phyloP scores from a whole-genome alignment of 2,888 invertebrate species.

The Bimastos eiseni region DNA sequence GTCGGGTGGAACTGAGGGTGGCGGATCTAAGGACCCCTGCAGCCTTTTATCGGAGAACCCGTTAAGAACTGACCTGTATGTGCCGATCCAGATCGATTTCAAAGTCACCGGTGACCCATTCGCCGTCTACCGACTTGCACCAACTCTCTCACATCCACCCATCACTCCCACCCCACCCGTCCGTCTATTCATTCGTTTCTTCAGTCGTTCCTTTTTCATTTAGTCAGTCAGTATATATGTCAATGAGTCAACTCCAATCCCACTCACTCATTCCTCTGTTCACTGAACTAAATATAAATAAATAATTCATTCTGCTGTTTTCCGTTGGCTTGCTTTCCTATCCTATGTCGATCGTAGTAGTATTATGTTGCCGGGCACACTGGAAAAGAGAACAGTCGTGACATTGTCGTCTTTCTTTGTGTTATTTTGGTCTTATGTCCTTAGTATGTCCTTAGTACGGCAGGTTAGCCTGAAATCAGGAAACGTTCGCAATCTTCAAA shows the following conservation, averaged over 20 bases:
- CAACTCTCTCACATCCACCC: neutral
- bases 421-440: too few species aligned
- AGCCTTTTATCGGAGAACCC: neutral
- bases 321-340: neutral
- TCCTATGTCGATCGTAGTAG: too few species aligned
- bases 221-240: neutral
- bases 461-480: too few species aligned
- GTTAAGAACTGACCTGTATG: neutral
- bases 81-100: conserved; percentile 13
- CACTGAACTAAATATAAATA: too few species aligned
- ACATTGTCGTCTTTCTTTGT: too few species aligned
- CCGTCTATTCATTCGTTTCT: neutral
- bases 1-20: neutral
- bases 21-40: conserved; percentile 3
- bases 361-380: too few species aligned
- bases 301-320: neutral
- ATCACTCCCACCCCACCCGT: neutral
- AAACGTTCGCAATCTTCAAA: too few species aligned
- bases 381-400: too few species aligned
- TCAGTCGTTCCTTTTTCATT: neutral
- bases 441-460: too few species aligned
- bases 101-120: neutral
- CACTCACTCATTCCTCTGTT: neutral
- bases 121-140: neutral
- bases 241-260: too few species aligned